Percentiles rank a stretch among this genome's conserved stretches.
phyloP scores from a whole-genome alignment of 1,140 invertebrate genomes.

The Philopotamus ludificatus region DNA sequence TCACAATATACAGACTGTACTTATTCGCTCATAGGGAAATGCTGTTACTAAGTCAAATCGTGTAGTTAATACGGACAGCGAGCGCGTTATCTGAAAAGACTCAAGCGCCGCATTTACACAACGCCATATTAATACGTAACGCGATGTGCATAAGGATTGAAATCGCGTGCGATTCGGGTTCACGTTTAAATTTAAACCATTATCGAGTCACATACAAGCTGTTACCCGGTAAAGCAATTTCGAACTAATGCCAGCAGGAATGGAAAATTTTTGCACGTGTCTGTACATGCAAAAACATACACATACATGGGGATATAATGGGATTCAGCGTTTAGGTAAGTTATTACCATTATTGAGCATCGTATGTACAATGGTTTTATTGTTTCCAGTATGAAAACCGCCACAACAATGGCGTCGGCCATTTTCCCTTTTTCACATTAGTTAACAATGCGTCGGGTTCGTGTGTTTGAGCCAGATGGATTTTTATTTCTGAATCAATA shows the following conservation, averaged over 20 bases:
- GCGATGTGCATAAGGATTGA: too few relatives aligned
- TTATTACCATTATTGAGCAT: conserved; percentile 4
- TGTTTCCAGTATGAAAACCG: conserved; percentile 5
- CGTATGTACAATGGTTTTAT: conserved; percentile 4
- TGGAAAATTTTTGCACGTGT: conserved; percentile 15
- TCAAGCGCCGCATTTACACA: background rate
- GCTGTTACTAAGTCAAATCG: conserved; percentile 21
- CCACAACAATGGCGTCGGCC: background rate
- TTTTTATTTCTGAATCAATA: too few relatives aligned
- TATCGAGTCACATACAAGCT: conserved; percentile 24
- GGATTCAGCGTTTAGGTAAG: conserved; percentile 1
- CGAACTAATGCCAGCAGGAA: conserved; percentile 15
- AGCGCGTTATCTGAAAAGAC: too few relatives aligned
- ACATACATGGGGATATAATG: background rate
- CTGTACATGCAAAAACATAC: background rate
- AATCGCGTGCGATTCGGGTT: too few relatives aligned
- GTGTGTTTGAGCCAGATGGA: too few relatives aligned
- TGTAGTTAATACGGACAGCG: conserved; percentile 15
- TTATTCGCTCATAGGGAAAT: conserved; percentile 10
- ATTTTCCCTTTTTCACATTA: conserved; percentile 11
- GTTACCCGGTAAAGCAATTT: conserved; percentile 28
- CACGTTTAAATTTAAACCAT: conserved; percentile 6
- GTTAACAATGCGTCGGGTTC: conserved; percentile 2
- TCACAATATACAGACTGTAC: conserved; percentile 1
- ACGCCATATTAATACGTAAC: too few relatives aligned